Conservation (phyloP, 1,140 invertebrate species). For the Sarcophaga peregrina region DNA sequence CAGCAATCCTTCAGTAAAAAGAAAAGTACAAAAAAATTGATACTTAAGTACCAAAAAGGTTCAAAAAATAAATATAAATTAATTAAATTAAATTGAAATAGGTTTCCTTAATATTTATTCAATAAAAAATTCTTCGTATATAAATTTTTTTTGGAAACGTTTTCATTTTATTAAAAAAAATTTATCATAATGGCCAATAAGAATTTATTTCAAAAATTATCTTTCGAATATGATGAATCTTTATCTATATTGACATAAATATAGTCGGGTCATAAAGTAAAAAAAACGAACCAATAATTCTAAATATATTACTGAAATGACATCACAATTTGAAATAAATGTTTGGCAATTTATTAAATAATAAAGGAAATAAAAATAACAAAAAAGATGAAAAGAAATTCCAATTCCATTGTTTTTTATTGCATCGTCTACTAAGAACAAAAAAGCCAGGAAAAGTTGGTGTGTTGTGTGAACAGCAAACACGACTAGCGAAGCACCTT, state of each 20-base stretch:
- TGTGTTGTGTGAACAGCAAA: too few relatives aligned
- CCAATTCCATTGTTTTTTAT: background rate
- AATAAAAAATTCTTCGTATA: too few relatives aligned
- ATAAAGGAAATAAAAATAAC: background rate
- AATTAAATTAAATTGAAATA: too few relatives aligned
- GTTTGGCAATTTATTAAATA: constrained; percentile 2
- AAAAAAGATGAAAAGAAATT: background rate
- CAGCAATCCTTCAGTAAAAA: too few relatives aligned
- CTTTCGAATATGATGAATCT: background rate
- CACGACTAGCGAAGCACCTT: too few relatives aligned
- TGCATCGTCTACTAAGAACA: too few relatives aligned
- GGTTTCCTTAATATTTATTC: too few relatives aligned
- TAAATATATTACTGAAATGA: background rate
- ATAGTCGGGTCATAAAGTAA: background rate
- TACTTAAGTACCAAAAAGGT: too few relatives aligned
- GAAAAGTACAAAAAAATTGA: too few relatives aligned
- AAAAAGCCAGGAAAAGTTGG: too few relatives aligned
- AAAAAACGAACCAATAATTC: background rate
- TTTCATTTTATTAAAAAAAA: background rate
- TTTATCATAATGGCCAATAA: background rate
- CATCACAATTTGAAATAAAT: constrained; percentile 16
- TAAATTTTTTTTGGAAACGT: too few relatives aligned
- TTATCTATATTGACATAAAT: background rate
- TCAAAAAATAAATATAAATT: too few relatives aligned
- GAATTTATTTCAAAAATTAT: background rate